These are phyloP conservation scores for Phoxinus phoxinus DNA, from an alignment of 2,113 vertebrate genomes.

Conservation along the genomic window DNA sequence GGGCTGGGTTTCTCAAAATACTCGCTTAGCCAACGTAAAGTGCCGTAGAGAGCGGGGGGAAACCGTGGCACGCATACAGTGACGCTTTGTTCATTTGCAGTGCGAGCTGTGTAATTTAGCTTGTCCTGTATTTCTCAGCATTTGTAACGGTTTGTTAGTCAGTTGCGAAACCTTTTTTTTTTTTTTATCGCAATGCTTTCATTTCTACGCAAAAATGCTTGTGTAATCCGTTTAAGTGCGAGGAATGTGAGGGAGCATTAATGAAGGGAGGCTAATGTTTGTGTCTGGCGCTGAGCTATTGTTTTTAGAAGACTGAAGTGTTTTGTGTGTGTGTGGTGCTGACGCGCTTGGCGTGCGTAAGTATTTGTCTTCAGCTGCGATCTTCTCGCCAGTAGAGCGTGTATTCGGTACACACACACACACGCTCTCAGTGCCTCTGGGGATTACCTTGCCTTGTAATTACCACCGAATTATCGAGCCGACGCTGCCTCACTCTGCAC, in stretches of 20 bases:
- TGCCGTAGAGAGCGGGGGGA: slow-evolving; percentile 29
- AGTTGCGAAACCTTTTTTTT: slow-evolving; percentile 1
- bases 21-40: slow-evolving; percentile 63
- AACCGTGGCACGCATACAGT: slow-evolving; percentile 56
- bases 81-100: slow-evolving; percentile 66
- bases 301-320: slow-evolving; percentile 39
- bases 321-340: slow-evolving; percentile 35
- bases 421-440: slow-evolving; percentile 66
- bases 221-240: slow-evolving; percentile 39
- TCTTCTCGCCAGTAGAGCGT: slow-evolving; percentile 72
- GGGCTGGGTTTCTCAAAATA: slow-evolving; percentile 70
- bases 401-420: slow-evolving; percentile 64
- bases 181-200: slow-evolving; percentile 15
- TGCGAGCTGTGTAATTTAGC: slow-evolving; percentile 53
- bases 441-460: slow-evolving; percentile 86
- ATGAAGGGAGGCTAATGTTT: slow-evolving; percentile 60
- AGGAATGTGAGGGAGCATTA: slow-evolving; percentile 65
- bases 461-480: slow-evolving; percentile 83
- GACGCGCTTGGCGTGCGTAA: not conserved
- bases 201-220: not conserved
- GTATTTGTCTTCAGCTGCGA: slow-evolving; percentile 50
- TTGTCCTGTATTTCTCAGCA: slow-evolving; percentile 48
- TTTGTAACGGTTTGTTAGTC: slow-evolving; percentile 58
- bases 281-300: slow-evolving; percentile 62
- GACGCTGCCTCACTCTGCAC: slow-evolving; percentile 80